A percentile compares a stretch with the other conserved stretches of the same genome.
These are phyloP conservation scores for Alfaro cultratus DNA, from an alignment of 2,797 vertebrate genomes.

Conservation along the genomic window DNA sequence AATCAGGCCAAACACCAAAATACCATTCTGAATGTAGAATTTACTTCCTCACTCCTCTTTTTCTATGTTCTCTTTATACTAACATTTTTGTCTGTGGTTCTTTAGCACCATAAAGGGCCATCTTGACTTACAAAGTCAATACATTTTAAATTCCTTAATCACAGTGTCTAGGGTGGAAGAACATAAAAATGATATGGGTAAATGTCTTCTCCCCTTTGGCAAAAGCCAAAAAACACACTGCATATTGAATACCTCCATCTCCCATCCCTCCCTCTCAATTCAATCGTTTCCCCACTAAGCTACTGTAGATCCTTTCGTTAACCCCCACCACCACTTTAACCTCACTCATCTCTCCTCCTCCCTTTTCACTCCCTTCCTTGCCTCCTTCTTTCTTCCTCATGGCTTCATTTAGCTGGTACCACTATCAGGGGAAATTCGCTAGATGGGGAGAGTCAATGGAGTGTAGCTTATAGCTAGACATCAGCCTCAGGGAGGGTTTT, in stretches of 20 bases:
- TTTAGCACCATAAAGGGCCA: conserved; percentile 24
- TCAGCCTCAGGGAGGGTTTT: conserved; percentile 75
- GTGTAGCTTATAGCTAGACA: conserved; percentile 74
- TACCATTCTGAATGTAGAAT: neutral
- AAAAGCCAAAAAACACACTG: conserved; percentile 50
- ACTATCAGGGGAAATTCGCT: conserved; percentile 82
- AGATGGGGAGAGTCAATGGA: conserved; percentile 84
- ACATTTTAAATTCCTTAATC: conserved; percentile 62
- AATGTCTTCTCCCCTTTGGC: conserved; percentile 47
- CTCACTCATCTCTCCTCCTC: conserved; percentile 38
- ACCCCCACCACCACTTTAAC: conserved; percentile 51
- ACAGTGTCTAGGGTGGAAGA: conserved; percentile 49
- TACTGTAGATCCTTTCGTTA: conserved; percentile 57
- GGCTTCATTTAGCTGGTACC: conserved; percentile 81
- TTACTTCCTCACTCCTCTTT: neutral
- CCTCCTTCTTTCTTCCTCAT: conserved; percentile 61
- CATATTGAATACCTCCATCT: conserved; percentile 40
- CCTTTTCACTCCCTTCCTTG: conserved; percentile 35
- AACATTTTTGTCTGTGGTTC: conserved; percentile 11
- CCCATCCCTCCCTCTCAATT: conserved; percentile 45
- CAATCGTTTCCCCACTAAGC: conserved; percentile 57
- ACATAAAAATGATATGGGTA: conserved; percentile 66
- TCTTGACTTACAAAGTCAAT: conserved; percentile 49
- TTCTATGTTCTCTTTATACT: conserved; percentile 17
- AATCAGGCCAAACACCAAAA: neutral